Evolutionary conservation across 2,797 vertebrate genomes (phyloP), one percentile per base, ranked within the genome.

Genomic region (Prionace glauca): DNA sequence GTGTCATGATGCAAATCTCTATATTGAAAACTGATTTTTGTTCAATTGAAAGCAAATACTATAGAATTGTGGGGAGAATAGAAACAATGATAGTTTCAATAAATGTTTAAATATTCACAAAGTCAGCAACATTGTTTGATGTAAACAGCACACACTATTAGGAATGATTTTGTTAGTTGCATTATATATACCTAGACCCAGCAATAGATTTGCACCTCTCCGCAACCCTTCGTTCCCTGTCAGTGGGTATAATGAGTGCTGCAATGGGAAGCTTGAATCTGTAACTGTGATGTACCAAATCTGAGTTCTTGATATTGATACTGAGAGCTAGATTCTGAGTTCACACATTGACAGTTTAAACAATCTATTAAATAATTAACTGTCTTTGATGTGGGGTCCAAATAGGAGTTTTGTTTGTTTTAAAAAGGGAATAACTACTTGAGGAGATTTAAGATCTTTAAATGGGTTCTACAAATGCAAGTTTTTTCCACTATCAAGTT

Each of bases 61-160:
- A 95, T 65, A n/a, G 29, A 95, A 77, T n/a, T 32, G 50, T 95
- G 67, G 26, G 67, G 24, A 71, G n/a, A 41, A 26, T n/a, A 95
- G 29, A 77, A 74, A 50, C 29, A 95, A 77, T 32, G 16, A n/a
- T n/a, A 56, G 12, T 77, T 95, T 72, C 3, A 60, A 16, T 56
- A 95, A 95, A 84, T 84, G 81, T 84, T 45, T 84, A n/a, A 91
- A 32, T 77, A 77, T 4, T 60, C 69, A 50, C 50, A n/a, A 95
- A 32, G 41, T 77, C 26, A 95, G 26, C 41, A 77, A 50, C 45
- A 95, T 18, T 26, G 41, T 94, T 67, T 71, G 71, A 45, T 94
- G 41, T 2, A 94, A 56, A 77, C 18, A 41, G 65, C n/a, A 92
- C 65, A 67, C 41, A 92, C 45, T 24, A 69, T 41, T 67, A 92